phyloP scores from a whole-genome alignment of 2,888 invertebrate species.

The Sarcophaga subvicina region DNA sequence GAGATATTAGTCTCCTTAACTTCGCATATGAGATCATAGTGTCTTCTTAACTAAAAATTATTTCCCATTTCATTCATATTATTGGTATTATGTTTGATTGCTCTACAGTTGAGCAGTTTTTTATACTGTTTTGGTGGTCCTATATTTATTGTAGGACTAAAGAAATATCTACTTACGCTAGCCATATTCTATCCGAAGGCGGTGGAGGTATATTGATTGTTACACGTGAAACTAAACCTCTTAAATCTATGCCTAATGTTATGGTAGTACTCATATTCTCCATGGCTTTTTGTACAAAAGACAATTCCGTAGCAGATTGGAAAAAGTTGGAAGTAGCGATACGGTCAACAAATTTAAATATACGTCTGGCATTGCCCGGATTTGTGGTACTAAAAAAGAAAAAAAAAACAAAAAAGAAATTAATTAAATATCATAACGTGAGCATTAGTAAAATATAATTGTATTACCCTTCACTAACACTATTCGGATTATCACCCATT shows the following conservation, averaged over 20 bases:
- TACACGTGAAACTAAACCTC: constrained; percentile 86
- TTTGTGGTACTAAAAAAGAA: constrained; percentile 71
- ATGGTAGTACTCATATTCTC: constrained; percentile 89
- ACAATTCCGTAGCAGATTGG: constrained; percentile 84
- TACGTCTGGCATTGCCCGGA: constrained; percentile 80
- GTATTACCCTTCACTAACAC: constrained; percentile 74
- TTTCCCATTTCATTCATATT: too few relatives aligned
- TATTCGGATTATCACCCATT: constrained; percentile 63
- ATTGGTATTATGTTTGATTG: too few relatives aligned
- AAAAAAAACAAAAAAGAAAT: not conserved
- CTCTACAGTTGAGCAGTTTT: too few relatives aligned
- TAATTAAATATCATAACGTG: too few relatives aligned
- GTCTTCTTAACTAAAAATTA: too few relatives aligned
- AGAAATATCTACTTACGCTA: constrained; percentile 83
- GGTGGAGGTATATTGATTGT: constrained; percentile 89
- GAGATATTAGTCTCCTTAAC: too few relatives aligned
- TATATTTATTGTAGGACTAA: too few relatives aligned
- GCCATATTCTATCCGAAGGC: constrained; percentile 90
- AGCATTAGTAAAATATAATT: too few relatives aligned
- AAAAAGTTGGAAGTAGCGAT: constrained; percentile 82
- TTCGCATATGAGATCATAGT: too few relatives aligned
- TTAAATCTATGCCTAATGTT: constrained; percentile 87
- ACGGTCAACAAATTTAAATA: constrained; percentile 81
- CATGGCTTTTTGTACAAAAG: constrained; percentile 88
- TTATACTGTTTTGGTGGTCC: too few relatives aligned